Percentiles rank a stretch among this genome's conserved stretches.
phyloP scores from a whole-genome alignment of 53 echinoderm and acorn worm species.

The Patiria pectinifera region DNA sequence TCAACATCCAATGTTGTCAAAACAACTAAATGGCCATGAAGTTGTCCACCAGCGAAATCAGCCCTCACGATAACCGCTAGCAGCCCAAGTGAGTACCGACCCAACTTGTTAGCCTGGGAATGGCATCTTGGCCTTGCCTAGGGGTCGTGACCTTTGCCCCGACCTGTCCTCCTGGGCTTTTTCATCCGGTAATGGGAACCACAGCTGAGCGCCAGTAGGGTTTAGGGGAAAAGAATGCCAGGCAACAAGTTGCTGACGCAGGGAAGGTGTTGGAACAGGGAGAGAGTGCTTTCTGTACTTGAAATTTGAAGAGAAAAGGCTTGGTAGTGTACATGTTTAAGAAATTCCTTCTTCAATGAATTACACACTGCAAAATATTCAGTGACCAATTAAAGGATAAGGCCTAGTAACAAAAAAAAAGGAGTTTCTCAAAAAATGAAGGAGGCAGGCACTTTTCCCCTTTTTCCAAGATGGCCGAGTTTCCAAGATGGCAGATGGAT shows the following conservation, averaged over 20 bases:
- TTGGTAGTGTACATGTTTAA: neutral
- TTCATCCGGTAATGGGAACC: constrained; percentile 33
- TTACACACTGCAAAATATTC: too few relatives aligned
- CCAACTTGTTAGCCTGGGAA: neutral
- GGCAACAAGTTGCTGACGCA: constrained; percentile 42
- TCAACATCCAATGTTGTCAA: constrained; percentile 39
- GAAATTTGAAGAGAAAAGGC: neutral
- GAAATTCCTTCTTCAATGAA: neutral
- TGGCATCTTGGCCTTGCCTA: constrained; percentile 5
- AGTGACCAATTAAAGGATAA: too few relatives aligned
- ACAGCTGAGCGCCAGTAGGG: constrained; percentile 24
- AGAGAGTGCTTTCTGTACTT: neutral
- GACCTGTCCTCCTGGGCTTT: constrained; percentile 44
- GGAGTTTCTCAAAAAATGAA: too few relatives aligned
- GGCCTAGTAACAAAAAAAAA: too few relatives aligned
- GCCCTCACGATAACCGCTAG: too few relatives aligned
- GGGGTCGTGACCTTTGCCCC: constrained; percentile 44
- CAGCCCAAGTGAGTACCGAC: too few relatives aligned
- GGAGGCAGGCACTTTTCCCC: too few relatives aligned
- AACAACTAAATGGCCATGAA: constrained; percentile 43
- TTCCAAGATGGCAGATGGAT: too few relatives aligned
- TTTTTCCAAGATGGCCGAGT: too few relatives aligned
- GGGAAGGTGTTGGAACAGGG: neutral
- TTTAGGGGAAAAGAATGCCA: neutral
- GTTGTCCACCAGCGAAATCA: neutral